Conservation (phyloP, 2,888 invertebrate genomes). For the Beris morrisii region DNA sequence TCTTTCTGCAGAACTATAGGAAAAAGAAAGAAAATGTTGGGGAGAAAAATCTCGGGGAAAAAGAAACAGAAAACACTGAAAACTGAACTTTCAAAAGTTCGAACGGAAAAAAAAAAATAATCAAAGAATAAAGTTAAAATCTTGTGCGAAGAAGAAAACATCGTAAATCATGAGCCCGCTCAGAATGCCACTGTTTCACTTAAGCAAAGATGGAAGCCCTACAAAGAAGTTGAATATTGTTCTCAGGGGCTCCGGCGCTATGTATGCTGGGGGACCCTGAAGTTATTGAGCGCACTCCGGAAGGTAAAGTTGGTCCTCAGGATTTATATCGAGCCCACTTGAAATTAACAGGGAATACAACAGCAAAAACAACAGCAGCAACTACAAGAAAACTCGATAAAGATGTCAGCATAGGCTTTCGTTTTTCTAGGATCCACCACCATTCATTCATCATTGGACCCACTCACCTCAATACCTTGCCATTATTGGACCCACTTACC, state of each 20-base stretch:
- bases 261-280: not conserved
- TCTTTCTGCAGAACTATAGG: not conserved
- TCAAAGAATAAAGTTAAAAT: conserved; percentile 17
- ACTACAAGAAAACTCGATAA: not conserved
- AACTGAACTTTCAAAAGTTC: too few relatives aligned
- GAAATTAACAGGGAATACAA: conserved; percentile 13
- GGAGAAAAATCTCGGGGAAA: conserved; percentile 1
- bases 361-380: not conserved
- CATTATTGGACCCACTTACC: not conserved
- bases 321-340: not conserved
- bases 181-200: conserved; percentile 29
- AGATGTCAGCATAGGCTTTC: conserved; percentile 14
- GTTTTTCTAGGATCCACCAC: conserved; percentile 2
- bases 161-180: conserved; percentile 28
- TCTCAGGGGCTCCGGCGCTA: not conserved
- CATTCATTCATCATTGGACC: not conserved
- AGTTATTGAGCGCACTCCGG: not conserved
- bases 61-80: conserved; percentile 6
- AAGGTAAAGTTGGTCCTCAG: not conserved
- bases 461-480: not conserved
- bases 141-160: conserved; percentile 16
- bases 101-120: not conserved
- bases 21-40: not conserved
- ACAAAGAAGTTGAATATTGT: not conserved
- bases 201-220: conserved; percentile 9